Evolutionary conservation across 2,113 vertebrate genomes (phyloP).

Genomic region (Chaetops frenatus): DNA sequence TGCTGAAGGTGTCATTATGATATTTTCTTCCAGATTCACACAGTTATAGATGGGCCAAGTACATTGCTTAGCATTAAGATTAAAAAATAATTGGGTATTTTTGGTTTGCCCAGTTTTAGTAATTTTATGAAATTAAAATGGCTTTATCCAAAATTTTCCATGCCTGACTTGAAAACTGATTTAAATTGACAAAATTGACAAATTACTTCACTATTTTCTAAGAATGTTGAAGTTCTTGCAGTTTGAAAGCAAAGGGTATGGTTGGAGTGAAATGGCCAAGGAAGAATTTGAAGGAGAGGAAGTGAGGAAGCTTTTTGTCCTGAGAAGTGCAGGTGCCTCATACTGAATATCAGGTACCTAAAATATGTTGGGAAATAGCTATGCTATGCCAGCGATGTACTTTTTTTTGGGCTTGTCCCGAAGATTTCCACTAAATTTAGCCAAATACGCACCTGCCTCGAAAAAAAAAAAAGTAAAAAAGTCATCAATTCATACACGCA

Average conservation of each 20-base stretch:
- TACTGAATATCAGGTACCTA: not conserved
- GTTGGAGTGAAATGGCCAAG: not conserved
- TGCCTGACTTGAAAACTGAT: not conserved
- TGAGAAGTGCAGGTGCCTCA: not conserved
- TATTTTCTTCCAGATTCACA: not conserved
- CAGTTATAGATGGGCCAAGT: not conserved
- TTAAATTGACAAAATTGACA: not conserved
- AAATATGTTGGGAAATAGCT: not conserved
- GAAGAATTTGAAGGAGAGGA: not conserved
- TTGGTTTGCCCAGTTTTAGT: not conserved
- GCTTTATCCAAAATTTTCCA: not conserved
- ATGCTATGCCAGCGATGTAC: not conserved
- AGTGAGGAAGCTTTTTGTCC: not conserved
- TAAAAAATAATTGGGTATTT: not conserved
- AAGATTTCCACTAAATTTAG: not conserved
- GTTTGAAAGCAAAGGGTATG: not conserved
- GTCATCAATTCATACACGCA: not conserved
- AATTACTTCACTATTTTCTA: not conserved
- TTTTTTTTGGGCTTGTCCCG: not conserved
- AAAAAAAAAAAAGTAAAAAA: not conserved
- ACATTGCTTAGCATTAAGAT: not conserved
- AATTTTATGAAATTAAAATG: not conserved
- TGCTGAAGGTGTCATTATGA: not conserved
- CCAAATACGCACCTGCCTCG: not conserved
- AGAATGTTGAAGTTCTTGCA: not conserved